These are phyloP conservation scores for Heterodera schachtii DNA, from an alignment of 1,140 invertebrate genomes.

Conservation along the genomic window DNA sequence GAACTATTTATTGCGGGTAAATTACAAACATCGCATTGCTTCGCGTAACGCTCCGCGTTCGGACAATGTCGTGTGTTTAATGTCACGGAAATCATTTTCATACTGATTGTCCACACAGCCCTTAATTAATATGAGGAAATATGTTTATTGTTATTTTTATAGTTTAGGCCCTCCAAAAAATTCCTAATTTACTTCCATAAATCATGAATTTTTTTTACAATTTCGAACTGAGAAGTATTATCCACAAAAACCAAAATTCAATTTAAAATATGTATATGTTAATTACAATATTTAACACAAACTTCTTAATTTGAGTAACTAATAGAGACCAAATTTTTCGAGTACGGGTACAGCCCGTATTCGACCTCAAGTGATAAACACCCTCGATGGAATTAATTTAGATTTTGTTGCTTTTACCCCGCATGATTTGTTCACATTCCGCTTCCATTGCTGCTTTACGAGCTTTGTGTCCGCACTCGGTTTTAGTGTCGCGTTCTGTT, in stretches of 20 bases:
- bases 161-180: too few species aligned
- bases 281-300: too few species aligned
- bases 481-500: constrained; percentile 75
- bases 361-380: too few species aligned
- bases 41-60: constrained; percentile 88
- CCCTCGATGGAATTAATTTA: neutral
- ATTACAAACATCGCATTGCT: constrained; percentile 71
- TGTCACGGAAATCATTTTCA: constrained; percentile 89
- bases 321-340: too few species aligned
- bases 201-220: too few species aligned
- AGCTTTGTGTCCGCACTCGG: constrained; percentile 82
- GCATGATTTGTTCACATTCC: constrained; percentile 83
- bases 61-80: constrained; percentile 93
- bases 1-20: neutral
- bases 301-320: too few species aligned
- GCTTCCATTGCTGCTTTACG: constrained; percentile 90
- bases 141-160: too few species aligned
- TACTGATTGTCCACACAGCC: constrained; percentile 69
- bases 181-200: too few species aligned
- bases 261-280: too few species aligned
- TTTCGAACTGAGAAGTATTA: too few species aligned
- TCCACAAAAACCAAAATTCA: too few species aligned
- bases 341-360: too few species aligned
- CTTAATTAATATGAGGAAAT: constrained; percentile 35
- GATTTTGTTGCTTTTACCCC: constrained; percentile 71